These are phyloP conservation scores for Mesocentrotus franciscanus DNA, from an alignment of 53 echinoderm and acorn worm genomes.

Conservation along the genomic window DNA sequence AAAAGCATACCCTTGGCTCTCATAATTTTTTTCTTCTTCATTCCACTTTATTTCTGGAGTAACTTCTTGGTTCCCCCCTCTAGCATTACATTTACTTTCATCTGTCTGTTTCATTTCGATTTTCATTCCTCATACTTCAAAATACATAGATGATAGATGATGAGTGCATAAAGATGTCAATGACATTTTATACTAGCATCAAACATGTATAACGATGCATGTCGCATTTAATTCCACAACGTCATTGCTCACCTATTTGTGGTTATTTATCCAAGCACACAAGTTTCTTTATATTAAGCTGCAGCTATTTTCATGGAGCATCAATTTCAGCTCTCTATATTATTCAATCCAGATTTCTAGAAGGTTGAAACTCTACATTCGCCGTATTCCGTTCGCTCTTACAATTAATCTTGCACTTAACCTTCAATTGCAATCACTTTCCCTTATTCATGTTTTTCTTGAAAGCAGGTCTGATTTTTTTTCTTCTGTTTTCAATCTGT, in stretches of 20 bases:
- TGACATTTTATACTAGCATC: neutral
- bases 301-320: neutral
- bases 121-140: too few relatives aligned
- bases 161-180: neutral
- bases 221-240: neutral
- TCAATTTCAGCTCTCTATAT: neutral
- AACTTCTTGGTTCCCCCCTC: neutral
- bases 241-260: neutral
- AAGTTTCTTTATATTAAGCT: neutral
- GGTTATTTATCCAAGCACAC: neutral
- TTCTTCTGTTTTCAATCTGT: neutral
- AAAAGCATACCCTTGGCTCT: neutral
- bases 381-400: neutral
- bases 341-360: neutral
- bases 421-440: conserved; percentile 10
- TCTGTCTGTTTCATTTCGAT: neutral
- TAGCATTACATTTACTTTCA: neutral
- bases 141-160: neutral
- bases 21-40: neutral
- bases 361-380: conserved; percentile 3
- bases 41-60: neutral
- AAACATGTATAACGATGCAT: neutral
- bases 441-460: neutral
- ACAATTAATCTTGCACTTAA: conserved; percentile 4
- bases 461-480: neutral